Evolutionary conservation across 2,888 invertebrate species (phyloP).

Genomic region (Aleiodes alternator): DNA sequence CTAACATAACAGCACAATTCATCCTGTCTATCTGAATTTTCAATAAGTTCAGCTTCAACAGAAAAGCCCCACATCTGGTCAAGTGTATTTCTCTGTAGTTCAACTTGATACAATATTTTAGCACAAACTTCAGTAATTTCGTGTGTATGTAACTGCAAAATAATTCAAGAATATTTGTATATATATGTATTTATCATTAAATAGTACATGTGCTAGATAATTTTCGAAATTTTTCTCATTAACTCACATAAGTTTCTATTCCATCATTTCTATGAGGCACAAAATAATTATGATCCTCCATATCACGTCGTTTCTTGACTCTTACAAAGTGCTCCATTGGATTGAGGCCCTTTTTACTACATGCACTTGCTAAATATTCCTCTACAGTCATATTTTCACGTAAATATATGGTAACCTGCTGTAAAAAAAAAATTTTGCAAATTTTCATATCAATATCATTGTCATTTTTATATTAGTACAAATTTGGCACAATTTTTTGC

Average conservation of each 20-base stretch:
- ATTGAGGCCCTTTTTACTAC: constrained; percentile 93
- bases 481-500: too few species aligned
- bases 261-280: constrained; percentile 96
- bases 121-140: constrained; percentile 97
- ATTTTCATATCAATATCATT: too few species aligned
- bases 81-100: constrained; percentile 90
- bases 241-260: constrained; percentile 95
- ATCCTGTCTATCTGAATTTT: constrained; percentile 96
- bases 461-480: too few species aligned
- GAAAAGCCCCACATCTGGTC: constrained; percentile 99
- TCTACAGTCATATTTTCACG: constrained; percentile 96
- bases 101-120: constrained; percentile 97
- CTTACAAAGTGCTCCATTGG: constrained; percentile 97
- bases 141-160: constrained; percentile 88
- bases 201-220: not conserved
- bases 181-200: constrained; percentile 4
- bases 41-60: constrained; percentile 97
- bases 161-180: constrained; percentile 21
- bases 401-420: constrained; percentile 88
- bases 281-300: constrained; percentile 97
- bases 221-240: not conserved
- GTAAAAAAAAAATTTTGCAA: constrained; percentile 46
- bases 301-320: constrained; percentile 94
- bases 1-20: constrained; percentile 98
- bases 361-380: constrained; percentile 95